Conservation (phyloP, 2,888 invertebrate genomes). For the Actias luna region DNA sequence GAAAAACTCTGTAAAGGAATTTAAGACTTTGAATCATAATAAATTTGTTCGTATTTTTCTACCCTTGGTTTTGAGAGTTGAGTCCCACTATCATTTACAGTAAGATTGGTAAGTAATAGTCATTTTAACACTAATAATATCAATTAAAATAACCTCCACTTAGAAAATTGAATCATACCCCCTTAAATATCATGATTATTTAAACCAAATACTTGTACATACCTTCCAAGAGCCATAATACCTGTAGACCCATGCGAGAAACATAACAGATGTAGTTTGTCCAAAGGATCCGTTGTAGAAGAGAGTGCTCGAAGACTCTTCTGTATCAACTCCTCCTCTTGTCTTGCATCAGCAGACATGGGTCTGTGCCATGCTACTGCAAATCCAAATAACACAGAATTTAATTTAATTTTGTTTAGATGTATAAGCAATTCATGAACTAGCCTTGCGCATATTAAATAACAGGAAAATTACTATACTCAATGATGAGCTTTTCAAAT, state of each 20-base stretch:
- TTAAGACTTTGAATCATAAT: no score
- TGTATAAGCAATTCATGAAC: not conserved
- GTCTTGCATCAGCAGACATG: slow-evolving; percentile 87
- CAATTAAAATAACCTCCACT: no score
- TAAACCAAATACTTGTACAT: no score
- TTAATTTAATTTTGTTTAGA: not conserved
- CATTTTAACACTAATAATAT: no score
- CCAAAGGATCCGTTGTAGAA: slow-evolving; percentile 88
- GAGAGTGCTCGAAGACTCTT: slow-evolving; percentile 86
- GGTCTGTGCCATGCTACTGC: slow-evolving; percentile 84
- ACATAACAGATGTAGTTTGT: slow-evolving; percentile 91
- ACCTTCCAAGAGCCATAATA: slow-evolving; percentile 94
- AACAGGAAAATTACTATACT: not conserved
- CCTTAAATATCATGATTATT: no score
- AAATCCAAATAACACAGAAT: slow-evolving; percentile 20
- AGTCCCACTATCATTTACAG: no score
- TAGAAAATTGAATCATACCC: no score
- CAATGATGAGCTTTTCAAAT: not conserved
- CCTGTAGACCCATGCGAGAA: slow-evolving; percentile 93
- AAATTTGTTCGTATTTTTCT: no score
- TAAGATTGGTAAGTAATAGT: no score
- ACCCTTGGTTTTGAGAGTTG: no score
- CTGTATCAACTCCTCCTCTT: slow-evolving; percentile 90
- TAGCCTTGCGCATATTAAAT: not conserved
- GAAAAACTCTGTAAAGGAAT: slow-evolving; percentile 85